Evolutionary conservation across 2,888 invertebrate genomes (phyloP), one percentile per base, ranked within the genome.

Genomic region (Melangyna quadrimaculata): DNA sequence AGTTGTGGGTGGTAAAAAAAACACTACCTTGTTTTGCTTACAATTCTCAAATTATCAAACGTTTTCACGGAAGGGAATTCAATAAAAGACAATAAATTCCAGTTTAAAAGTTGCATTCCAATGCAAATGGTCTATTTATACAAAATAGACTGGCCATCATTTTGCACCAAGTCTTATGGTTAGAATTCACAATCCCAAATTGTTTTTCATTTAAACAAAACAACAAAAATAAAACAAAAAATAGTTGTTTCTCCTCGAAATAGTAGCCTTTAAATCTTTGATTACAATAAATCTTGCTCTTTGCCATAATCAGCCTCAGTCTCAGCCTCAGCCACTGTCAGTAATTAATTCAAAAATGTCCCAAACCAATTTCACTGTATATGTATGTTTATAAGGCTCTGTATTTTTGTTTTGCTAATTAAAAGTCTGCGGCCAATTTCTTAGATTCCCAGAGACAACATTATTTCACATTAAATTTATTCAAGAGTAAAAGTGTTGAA

Each of bases 401-500:
- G 35, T n/a, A 17, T 61, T 14, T 61, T 22, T 57, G 40, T 29
- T n/a, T 55, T 43, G 32, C 69, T 69, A 69, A 77, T 77, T 59
- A 69, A 35, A 35, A 32, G 22, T 61, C 22, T 61, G 7, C 27
- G 19, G 55, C 48, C 61, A 61, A 67, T 83, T 83, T 70, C 63
- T 61, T 45, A 7, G 19, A 65, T 65, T 65, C 45, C 63, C 74
- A 71, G 45, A 43, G n/a, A 24, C 24, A 24, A 17, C 27, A 27
- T 65, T 65, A 17, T 65, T 65, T 48, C 32, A 29, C 14, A 45
- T 51, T 24, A 51, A 67, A 67, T 51, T 61, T 55, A 69, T 74
- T 40, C 63, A 74, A 83, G 83, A 83, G 83, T 83, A 78, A 78
- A 83, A 74, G 74, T 83, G 61, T 70, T 71, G 48, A 57, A 24